A percentile compares a stretch with the other conserved stretches of the same genome.
Conservation (phyloP, 2,113 vertebrate genomes). For the Periophthalmus modestus region DNA sequence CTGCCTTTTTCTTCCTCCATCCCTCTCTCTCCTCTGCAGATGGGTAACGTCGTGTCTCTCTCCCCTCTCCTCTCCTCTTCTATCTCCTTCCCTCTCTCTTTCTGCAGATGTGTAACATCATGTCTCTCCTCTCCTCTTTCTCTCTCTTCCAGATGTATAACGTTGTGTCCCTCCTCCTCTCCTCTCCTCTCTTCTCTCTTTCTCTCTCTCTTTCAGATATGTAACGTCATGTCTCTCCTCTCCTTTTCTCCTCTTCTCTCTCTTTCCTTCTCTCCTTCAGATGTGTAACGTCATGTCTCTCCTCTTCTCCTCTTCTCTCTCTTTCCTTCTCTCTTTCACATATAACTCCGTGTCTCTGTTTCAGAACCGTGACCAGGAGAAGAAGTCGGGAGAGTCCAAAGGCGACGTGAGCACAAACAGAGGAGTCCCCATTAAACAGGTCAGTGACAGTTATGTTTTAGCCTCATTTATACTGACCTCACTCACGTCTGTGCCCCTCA, state of each 20-base stretch:
- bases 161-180: too few relatives aligned
- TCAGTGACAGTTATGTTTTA: slow-evolving; percentile 26
- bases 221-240: not conserved
- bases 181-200: not conserved
- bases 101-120: too few relatives aligned
- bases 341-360: slow-evolving; percentile 17
- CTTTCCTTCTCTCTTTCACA: slow-evolving; percentile 10
- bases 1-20: slow-evolving; percentile 21
- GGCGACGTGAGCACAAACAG: slow-evolving; percentile 81
- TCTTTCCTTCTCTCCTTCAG: too few relatives aligned
- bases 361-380: slow-evolving; percentile 91
- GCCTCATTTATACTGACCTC: too few relatives aligned
- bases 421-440: slow-evolving; percentile 92
- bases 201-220: slow-evolving; percentile 4
- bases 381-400: slow-evolving; percentile 83
- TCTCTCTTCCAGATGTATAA: too few relatives aligned
- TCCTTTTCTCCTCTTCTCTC: too few relatives aligned
- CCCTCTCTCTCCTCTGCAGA: not conserved
- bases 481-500: too few relatives aligned
- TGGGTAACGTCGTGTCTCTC: too few relatives aligned
- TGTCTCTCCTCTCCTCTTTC: too few relatives aligned
- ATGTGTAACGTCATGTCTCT: too few relatives aligned
- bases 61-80: not conserved
- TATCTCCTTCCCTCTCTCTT: too few relatives aligned
- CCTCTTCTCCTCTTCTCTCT: not conserved